Base-by-base conservation (phyloP, 1,140 invertebrate species). In the Goniozus legneri region DNA sequence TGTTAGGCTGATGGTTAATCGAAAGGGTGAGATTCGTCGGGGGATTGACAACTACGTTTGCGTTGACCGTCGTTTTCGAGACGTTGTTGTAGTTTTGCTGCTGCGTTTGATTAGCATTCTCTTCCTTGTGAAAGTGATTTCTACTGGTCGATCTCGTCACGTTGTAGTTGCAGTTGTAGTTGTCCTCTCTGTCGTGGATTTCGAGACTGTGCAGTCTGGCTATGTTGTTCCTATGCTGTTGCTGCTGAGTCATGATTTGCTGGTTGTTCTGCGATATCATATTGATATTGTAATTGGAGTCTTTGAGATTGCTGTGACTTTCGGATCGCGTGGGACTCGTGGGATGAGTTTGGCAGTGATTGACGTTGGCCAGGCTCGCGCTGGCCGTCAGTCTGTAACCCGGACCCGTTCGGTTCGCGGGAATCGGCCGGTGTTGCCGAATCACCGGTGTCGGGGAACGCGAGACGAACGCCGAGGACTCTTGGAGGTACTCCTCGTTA, bases 391-490 rank as follows among this genome's bases (percentile, higher is more conserved):
- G 43, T 50, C 71, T 59, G 39, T 74, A 75, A 4, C 73, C 71
- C 0, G 60, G 46, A 4, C 63, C 65, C 3, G 50, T 46, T 19
- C 70, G 56, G 35, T 66, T 73, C 1, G 56, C 30, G 2, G 58
- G 47, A 8, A 70, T 49, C 1, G 53, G 56, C 36, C 69, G 61
- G 27, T 72, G 67, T 35, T 67, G 68, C 21, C 68, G 58, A 3
- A 53, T 45, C 34, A 79, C 67, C 1, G 79, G 80, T 7, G 80
- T 81, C 1, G 80, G 80, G 0, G 79, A 80, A 14, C 80, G 75
- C 2, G 79, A 77, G 3, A 81, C 75, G 50, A 81, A 81, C 2
- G 80, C 79, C 13, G 75, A 70, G 1, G 79, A 74, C 43, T 81
- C 80, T n/a, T 81, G 32, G 0, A 76, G 77, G 47, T 79, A 72